Conservation (phyloP, 2,888 invertebrate genomes). For the Dichetophora obliterata region DNA sequence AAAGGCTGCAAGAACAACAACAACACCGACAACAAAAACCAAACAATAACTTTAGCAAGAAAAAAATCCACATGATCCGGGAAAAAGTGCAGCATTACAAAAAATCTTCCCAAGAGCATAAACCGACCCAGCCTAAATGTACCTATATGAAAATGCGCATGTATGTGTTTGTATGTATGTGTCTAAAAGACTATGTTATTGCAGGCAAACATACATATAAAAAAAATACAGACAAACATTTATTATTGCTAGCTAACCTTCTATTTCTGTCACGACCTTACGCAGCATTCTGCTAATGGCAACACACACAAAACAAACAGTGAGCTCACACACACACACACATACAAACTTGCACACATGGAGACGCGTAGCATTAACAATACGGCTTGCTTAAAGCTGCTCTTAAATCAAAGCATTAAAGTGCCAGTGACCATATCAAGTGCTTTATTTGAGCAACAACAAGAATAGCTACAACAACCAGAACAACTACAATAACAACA, state of each 20-base stretch:
- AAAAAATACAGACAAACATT: constrained; percentile 46
- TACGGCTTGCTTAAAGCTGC: too few species aligned
- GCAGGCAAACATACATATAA: constrained; percentile 32
- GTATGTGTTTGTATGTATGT: not conserved
- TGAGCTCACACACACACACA: constrained; percentile 19
- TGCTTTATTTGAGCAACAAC: not conserved
- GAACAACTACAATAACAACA: not conserved
- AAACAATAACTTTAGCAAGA: not conserved
- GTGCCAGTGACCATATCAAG: not conserved
- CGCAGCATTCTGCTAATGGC: constrained; percentile 9
- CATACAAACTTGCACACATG: not conserved
- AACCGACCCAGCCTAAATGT: not conserved
- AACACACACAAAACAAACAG: constrained; percentile 25
- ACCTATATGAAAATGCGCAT: not conserved
- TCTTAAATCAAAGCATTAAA: too few species aligned
- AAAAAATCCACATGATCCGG: not conserved
- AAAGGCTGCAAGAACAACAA: not conserved
- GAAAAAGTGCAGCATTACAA: not conserved
- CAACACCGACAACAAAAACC: not conserved
- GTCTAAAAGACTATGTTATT: constrained; percentile 29
- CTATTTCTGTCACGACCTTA: not conserved
- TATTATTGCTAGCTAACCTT: not conserved
- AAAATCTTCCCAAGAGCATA: not conserved
- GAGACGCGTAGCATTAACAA: not conserved
- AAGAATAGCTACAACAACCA: not conserved